Base-by-base conservation (phyloP, 2,113 vertebrate species). In the Sapajus apella region DNA sequence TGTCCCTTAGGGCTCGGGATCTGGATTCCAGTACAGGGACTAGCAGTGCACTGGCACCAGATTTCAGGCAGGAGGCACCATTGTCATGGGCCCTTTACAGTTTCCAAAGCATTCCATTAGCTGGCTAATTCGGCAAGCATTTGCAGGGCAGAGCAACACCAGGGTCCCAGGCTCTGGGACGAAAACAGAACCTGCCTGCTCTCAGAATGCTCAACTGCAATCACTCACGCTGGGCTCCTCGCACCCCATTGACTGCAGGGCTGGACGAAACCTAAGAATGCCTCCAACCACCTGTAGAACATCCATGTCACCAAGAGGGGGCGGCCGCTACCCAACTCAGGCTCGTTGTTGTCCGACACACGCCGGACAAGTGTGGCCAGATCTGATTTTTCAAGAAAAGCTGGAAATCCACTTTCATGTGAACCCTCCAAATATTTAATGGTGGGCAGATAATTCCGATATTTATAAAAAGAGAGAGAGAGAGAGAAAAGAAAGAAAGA, bases 251-350 rank as follows among this genome's bases (percentile, higher is more conserved):
- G 17, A 25, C 25, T 8, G 30, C 32, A 25, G 35, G 21, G 37
- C 35, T 52, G 12, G 21, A 18, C 0, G 43, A 85, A 70, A 72
- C 3, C 23, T 0, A 16, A 10, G 7, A 32, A 3, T 0, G 37
- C 52, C 40, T 8, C 16, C 35, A 5, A 9, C 52, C 37, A 23
- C 35, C 37, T 87, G 95, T 47, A 92, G 52, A 76, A 18, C 72
- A 32, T 1, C 0, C 2, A 5, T 70, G 1, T 0, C 0, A 20
- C 64, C 96, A 85, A 70, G 84, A 96, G 96, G 70, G 75, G 95
- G 87, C n/a, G 10, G 3, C 50, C 6, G 11, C n/a, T 30, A 32
- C 87, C 35, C 83, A 77, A 61, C 72, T 91, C 12, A 55, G 27
- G 50, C 72, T 85, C 64, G 1, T 2, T 6, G 2, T 17, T 6